Conservation (phyloP, 2,888 invertebrate genomes). For the Quadroppia sp. region DNA sequence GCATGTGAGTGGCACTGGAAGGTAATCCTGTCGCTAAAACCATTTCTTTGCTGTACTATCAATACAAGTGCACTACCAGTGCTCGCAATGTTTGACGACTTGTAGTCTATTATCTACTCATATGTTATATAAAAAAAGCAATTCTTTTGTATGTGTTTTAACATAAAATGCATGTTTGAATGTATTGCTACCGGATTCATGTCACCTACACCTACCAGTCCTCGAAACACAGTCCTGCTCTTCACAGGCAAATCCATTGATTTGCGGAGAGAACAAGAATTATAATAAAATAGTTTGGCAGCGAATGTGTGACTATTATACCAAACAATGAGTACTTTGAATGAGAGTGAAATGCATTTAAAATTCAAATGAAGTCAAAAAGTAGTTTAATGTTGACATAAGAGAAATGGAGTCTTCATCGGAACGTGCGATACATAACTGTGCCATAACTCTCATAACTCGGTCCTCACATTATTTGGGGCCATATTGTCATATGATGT, state of each 20-base stretch:
- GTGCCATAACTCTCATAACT: background rate
- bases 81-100: no score
- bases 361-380: constrained; percentile 21
- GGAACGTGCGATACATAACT: background rate
- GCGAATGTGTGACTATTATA: background rate
- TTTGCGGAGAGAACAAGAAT: background rate
- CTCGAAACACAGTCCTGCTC: background rate
- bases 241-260: background rate
- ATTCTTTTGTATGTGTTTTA: background rate
- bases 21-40: background rate
- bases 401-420: constrained; percentile 11
- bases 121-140: background rate
- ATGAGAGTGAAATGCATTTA: background rate
- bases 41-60: background rate
- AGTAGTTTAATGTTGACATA: constrained; percentile 36
- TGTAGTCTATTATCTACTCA: background rate
- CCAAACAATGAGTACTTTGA: constrained; percentile 5
- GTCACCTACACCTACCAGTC: background rate
- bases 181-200: no score
- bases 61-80: background rate
- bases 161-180: no score
- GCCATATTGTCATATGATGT: background rate
- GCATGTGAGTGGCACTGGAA: background rate
- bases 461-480: background rate
- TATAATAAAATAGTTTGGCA: background rate